phyloP scores from a whole-genome alignment of 2,888 invertebrate species.

The Plebejus anna region DNA sequence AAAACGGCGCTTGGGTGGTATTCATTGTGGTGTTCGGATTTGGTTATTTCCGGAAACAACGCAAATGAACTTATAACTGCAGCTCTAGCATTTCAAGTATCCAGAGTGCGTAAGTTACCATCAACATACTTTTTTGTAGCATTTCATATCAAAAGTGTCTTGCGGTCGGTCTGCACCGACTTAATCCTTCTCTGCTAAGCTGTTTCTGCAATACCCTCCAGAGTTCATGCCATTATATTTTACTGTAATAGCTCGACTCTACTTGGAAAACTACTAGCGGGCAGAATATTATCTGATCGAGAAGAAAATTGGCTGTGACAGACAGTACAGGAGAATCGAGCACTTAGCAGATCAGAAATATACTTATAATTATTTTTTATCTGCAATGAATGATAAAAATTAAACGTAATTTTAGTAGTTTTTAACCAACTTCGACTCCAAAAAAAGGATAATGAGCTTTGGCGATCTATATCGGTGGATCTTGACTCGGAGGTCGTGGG shows the following conservation, averaged over 20 bases:
- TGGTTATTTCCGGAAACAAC: too few species aligned
- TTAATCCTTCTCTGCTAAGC: constrained; percentile 12
- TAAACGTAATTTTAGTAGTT: too few species aligned
- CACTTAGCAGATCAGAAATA: too few species aligned
- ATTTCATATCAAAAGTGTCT: neutral
- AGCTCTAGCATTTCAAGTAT: neutral
- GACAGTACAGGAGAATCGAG: neutral
- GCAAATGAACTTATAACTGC: too few species aligned
- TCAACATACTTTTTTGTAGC: neutral
- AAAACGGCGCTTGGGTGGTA: too few species aligned
- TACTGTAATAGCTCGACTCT: neutral
- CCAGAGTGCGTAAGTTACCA: neutral
- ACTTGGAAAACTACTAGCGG: neutral
- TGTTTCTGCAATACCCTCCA: constrained; percentile 1
- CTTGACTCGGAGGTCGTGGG: too few species aligned
- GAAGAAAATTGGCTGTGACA: neutral
- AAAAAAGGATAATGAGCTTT: too few species aligned
- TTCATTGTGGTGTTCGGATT: too few species aligned
- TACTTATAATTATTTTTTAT: too few species aligned
- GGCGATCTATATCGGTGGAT: too few species aligned
- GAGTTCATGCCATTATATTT: neutral
- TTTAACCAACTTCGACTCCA: too few species aligned
- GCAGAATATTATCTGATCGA: neutral
- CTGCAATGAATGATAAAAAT: too few species aligned
- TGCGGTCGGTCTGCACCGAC: neutral